Evolutionary conservation across 2,797 vertebrate genomes (phyloP), one percentile per base, ranked within the genome.

Genomic region (Etheostoma perlongum): DNA sequence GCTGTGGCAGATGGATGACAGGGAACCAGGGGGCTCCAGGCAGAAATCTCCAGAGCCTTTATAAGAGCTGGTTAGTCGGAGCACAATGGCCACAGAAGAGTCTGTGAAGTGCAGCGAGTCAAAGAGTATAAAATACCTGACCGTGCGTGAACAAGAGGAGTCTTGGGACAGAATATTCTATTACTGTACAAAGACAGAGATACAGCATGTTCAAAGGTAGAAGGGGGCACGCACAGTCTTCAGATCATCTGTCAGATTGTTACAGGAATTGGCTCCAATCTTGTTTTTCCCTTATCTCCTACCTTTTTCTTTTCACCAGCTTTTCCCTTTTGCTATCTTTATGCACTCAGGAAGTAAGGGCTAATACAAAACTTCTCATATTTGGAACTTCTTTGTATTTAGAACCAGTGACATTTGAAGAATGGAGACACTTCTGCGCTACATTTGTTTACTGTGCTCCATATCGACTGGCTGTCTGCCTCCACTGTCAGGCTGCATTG

Each of bases 1-100:
- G 86, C 81, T 74, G 82, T 89, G 87, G 88, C 82, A 88, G 89
- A 88, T 88, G 88, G 86, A 91, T 91, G 90, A 91, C 89, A 87
- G 85, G 74, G 85, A 87, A 79, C 85, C 72, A 40, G 78, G 85
- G 83, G 76, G 91, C 88, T 90, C 33, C 72, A 78, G 88, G 85
- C 82, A 69, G 64, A 85, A 90, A 75, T 89, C 89, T 91, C 89
- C 79, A 79, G 91, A 88, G 90, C 54, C 81, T 88, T 88, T 79
- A 72, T 77, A 83, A 88, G 89, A 85, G 81, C 84, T 85, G 87
- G 85, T 89, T 89, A 89, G 88, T 82, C 19, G 33, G 63, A 85
- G 78, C 74, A 91, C 87, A 92, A 86, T 88, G 83, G 86, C 82
- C 87, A 83, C 78, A 76, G 89, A 81, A 72, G 78, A 80, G 84